A percentile compares a stretch with the other conserved stretches of the same genome.
Evolutionary conservation across 1,140 invertebrate genomes (phyloP).

Genomic region (Hesperophylax magnus): DNA sequence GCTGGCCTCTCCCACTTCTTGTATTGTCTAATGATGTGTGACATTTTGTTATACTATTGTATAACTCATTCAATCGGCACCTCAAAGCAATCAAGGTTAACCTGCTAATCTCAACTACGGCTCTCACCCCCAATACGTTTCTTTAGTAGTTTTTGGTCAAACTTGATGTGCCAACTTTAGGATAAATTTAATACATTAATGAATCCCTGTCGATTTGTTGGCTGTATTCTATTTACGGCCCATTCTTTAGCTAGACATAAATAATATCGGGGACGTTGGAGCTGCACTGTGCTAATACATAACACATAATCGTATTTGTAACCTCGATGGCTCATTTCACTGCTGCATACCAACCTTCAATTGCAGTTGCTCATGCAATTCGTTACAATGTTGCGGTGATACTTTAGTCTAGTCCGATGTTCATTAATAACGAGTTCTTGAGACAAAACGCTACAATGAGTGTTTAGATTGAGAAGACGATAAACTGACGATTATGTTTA

Average conservation of each 20-base stretch:
- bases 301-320: too few relatives aligned
- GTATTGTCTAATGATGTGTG: conserved; percentile 16
- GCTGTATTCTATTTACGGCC: conserved; percentile 47
- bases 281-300: neutral
- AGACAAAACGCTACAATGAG: too few relatives aligned
- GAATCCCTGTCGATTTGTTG: conserved; percentile 36
- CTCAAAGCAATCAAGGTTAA: conserved; percentile 28
- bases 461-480: too few relatives aligned
- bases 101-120: conserved; percentile 38
- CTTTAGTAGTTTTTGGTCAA: conserved; percentile 65
- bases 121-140: conserved; percentile 38
- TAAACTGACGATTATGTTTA: too few relatives aligned
- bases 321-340: conserved; percentile 1
- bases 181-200: conserved; percentile 21
- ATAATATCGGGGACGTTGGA: conserved; percentile 15
- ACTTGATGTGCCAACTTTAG: conserved; percentile 62
- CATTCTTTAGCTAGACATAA: conserved; percentile 41
- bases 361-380: neutral
- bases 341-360: neutral
- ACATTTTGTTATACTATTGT: conserved; percentile 28
- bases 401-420: neutral
- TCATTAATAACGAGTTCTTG: too few relatives aligned
- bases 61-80: neutral
- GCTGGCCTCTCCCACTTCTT: conserved; percentile 71
- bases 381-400: neutral